A percentile compares a stretch with the other conserved stretches of the same genome.
These are phyloP conservation scores for Periophthalmus magnuspinnatus DNA, from an alignment of 2,797 vertebrate species.

Conservation along the genomic window DNA sequence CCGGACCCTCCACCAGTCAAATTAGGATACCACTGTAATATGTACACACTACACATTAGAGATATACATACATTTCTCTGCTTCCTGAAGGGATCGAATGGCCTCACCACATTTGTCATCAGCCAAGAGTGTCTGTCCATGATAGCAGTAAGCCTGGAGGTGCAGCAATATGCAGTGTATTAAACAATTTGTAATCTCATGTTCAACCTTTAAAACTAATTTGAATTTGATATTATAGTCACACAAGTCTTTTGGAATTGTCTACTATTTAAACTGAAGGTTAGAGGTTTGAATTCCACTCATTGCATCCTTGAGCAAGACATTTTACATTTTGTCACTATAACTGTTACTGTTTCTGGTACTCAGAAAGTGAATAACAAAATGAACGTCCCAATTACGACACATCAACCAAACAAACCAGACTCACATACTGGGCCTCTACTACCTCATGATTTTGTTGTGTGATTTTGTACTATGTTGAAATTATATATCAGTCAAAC, in stretches of 20 bases:
- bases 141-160: slow-evolving; percentile 90
- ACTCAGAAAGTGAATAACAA: neutral
- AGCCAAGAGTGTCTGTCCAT: slow-evolving; percentile 91
- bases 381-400: neutral
- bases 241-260: neutral
- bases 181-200: neutral
- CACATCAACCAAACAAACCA: neutral
- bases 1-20: too few species aligned
- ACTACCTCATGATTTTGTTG: neutral
- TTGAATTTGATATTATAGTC: neutral
- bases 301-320: neutral
- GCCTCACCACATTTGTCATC: slow-evolving; percentile 97
- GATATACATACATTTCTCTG: slow-evolving; percentile 89
- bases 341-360: neutral
- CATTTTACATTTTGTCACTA: neutral
- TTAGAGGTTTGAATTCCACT: neutral
- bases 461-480: neutral
- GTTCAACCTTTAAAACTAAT: neutral
- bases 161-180: neutral
- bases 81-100: slow-evolving; percentile 93
- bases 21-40: neutral
- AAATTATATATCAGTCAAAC: neutral
- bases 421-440: neutral
- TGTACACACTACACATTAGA: neutral
- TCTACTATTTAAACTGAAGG: neutral